These are phyloP conservation scores for Otus sunia DNA, from an alignment of 2,113 vertebrate genomes.

Conservation along the genomic window DNA sequence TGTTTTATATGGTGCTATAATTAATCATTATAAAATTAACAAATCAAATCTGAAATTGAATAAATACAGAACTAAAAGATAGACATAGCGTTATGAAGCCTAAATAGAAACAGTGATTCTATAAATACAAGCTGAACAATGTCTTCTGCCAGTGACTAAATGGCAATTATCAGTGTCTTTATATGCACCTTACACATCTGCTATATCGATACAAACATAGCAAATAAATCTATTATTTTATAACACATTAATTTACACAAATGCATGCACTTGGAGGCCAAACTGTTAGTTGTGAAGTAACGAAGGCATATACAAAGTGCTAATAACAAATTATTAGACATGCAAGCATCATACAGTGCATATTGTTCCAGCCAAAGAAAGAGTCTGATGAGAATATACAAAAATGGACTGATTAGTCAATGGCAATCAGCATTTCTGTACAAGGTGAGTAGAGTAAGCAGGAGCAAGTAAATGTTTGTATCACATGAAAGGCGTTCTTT, in stretches of 20 bases:
- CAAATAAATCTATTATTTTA: slow-evolving; percentile 33
- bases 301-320: slow-evolving; percentile 73
- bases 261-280: slow-evolving; percentile 77
- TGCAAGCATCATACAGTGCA: slow-evolving; percentile 81
- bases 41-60: slow-evolving; percentile 19
- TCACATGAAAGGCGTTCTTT: slow-evolving; percentile 47
- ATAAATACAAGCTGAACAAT: slow-evolving; percentile 16
- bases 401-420: slow-evolving; percentile 75
- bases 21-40: slow-evolving; percentile 39
- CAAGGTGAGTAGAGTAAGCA: slow-evolving; percentile 64
- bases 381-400: slow-evolving; percentile 78
- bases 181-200: not conserved
- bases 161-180: not conserved
- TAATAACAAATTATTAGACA: slow-evolving; percentile 73
- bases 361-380: slow-evolving; percentile 80
- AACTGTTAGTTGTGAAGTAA: slow-evolving; percentile 77
- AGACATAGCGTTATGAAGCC: slow-evolving; percentile 2
- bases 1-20: not conserved
- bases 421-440: slow-evolving; percentile 66
- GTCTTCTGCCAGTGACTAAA: slow-evolving; percentile 46
- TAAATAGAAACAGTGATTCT: slow-evolving; percentile 37
- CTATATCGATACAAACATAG: slow-evolving; percentile 51
- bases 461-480: slow-evolving; percentile 55
- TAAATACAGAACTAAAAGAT: slow-evolving; percentile 23
- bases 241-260: slow-evolving; percentile 57